Evolutionary conservation across 2,888 invertebrate species (phyloP), one percentile per base, ranked within the genome.

Genomic region (Andrena chrysosceles): DNA sequence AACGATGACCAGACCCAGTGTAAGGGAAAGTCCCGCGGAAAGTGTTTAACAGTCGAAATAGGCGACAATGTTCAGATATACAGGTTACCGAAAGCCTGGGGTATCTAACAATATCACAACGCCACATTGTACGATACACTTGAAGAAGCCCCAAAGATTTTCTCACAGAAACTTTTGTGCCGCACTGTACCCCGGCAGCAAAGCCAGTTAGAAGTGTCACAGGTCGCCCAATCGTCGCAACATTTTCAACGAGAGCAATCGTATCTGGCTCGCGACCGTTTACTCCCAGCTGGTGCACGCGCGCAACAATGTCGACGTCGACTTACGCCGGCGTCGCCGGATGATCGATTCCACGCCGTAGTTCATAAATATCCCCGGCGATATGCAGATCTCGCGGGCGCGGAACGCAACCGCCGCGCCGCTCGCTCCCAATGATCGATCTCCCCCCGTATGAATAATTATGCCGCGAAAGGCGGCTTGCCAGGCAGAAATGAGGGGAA

Each of bases 361-460:
- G 81, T 74, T 74, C 69, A 81, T 81, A 81, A 81, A 81, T 81
- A 66, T 81, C 23, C 35, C 20, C 42, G 23, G 26, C 62, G 81
- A 81, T 73, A 80, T 73, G 81, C 81, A 73, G 73, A 81, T 81
- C 49, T 20, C 59, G 33, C 16, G 48, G 13, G 13, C 54, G 73
- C 8, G 67, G 48, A 29, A n/a, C 71, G 77, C 13, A 31, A 31
- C 52, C 63, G 62, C 42, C 70, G 71, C 20, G 62, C 54, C 35
- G 62, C 16, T 6, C 76, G 62, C 29, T 63, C 23, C 13, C 76
- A 33, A 31, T 71, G 64, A 64, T 66, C 75, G 60, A 66, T 62
- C 63, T 63, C 26, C 29, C 35, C n/a, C 31, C 42, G 60, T 62
- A 52, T 52, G 77, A 77, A 62, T 75, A 75, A 78, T 78, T 67